A percentile compares a stretch with the other conserved stretches of the same genome.
Conservation (phyloP, 2,113 vertebrate genomes). For the Alligator mississippiensis region DNA sequence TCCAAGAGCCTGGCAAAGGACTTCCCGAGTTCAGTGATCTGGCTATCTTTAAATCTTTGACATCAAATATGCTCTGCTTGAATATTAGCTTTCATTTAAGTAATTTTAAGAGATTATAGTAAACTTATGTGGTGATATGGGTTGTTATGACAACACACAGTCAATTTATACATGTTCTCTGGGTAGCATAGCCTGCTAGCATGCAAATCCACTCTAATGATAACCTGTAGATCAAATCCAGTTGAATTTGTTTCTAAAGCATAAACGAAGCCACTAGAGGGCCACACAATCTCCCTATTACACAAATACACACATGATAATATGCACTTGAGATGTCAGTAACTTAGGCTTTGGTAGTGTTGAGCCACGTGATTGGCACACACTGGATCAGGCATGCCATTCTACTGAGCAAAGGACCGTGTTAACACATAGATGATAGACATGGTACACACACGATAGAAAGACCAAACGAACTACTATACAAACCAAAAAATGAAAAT, state of each 20-base stretch:
- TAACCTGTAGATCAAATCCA: not conserved
- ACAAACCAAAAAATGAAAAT: not conserved
- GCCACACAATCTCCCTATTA: not conserved
- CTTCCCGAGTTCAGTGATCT: too few species aligned
- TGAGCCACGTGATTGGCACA: not conserved
- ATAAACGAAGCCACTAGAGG: not conserved
- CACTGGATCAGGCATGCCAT: not conserved
- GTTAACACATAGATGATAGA: not conserved
- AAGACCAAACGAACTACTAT: not conserved
- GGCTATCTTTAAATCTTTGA: too few species aligned
- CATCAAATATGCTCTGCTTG: too few species aligned
- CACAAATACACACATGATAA: not conserved
- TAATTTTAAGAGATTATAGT: too few species aligned
- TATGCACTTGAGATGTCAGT: not conserved
- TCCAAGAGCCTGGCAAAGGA: too few species aligned
- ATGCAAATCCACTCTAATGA: not conserved
- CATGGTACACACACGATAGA: not conserved
- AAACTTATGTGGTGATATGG: too few species aligned
- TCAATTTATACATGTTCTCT: not conserved
- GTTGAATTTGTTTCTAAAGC: not conserved
- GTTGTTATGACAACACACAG: not conserved
- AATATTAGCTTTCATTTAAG: too few species aligned
- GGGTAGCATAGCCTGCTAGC: not conserved
- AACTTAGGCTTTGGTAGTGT: not conserved
- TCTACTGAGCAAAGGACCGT: not conserved